Conservation (phyloP, 64 coral and sea anemone species). For the Montipora efflorescens region DNA sequence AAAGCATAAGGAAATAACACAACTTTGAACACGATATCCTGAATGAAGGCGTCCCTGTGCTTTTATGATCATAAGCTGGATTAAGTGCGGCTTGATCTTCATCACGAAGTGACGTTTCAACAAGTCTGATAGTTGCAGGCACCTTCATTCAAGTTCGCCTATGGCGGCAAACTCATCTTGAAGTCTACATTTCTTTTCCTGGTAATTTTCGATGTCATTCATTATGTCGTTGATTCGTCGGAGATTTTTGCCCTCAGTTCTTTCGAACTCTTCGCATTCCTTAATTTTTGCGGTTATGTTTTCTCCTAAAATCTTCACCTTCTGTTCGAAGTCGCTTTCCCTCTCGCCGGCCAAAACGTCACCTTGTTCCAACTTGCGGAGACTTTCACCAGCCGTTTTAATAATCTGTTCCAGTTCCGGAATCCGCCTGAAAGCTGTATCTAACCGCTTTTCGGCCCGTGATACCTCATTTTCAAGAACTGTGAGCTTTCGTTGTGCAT, state of each 20-base stretch:
- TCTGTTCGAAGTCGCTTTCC: constrained; percentile 49
- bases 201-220: constrained; percentile 9
- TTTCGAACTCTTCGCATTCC: constrained; percentile 18
- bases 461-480: constrained; percentile 38
- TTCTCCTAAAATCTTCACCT: constrained; percentile 35
- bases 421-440: constrained; percentile 33
- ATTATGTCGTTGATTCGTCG: constrained; percentile 21
- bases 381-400: constrained; percentile 63
- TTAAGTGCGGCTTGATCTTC: neutral
- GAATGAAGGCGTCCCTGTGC: neutral
- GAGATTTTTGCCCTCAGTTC: neutral
- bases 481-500: constrained; percentile 54
- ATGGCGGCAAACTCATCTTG: constrained; percentile 36
- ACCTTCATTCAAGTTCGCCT: neutral
- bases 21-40: neutral
- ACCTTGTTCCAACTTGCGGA: constrained; percentile 44
- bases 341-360: constrained; percentile 50
- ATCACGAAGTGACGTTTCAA: neutral
- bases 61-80: neutral
- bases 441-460: constrained; percentile 29
- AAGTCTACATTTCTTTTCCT: constrained; percentile 35
- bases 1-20: neutral
- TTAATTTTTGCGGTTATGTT: constrained; percentile 15
- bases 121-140: neutral
- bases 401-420: constrained; percentile 27